Base-by-base conservation (phyloP, 2,113 vertebrate genomes). In the Cololabis saira region DNA sequence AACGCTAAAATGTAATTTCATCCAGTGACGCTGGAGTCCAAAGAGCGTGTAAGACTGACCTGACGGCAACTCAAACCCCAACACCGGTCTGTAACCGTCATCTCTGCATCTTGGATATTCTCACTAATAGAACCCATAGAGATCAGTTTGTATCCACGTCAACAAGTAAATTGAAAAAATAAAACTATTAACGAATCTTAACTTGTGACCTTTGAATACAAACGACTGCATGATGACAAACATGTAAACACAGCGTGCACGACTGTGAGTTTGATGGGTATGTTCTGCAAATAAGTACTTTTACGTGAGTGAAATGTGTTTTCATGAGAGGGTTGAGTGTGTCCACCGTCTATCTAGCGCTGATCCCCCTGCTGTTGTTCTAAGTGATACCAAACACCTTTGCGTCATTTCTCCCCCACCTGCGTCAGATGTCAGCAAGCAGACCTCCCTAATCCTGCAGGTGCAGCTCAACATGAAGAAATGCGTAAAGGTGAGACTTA, bases 321-420 rank as follows among this genome's bases (percentile, higher is more conserved):
- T 57, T 27, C 43, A 50, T n/a, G 15, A 17, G 24, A 18, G 7
- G 24, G n/a, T 19, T 59, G 42, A 68, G 50, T 15, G 53, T 56
- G 16, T 27, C 50, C 10, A 7, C 17, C 42, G 53, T 73, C 12
- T 16, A 24, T 30, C 48, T 37, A 14, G 54, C 41, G 14, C 18
- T 47, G 49, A 51, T 40, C 53, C 58, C 27, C 37, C 17, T 21
- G 42, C 58, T 78, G 71, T 79, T 80, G 74, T 58, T 27, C 13
- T 13, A 64, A 72, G 64, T 40, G 71, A 75, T 69, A 68, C 49
- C 67, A n/a, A 61, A 77, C 67, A 77, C 64, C 74, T 79, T 70
- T 67, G 67, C 71, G 59, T 84, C 78, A 83, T 66, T 66, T 33
- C 17, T 47, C 84, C 81, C 77, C 86, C 57, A 60, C 50, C 62